Base-by-base conservation (phyloP, 2,113 vertebrate species). In the Athene cunicularia region DNA sequence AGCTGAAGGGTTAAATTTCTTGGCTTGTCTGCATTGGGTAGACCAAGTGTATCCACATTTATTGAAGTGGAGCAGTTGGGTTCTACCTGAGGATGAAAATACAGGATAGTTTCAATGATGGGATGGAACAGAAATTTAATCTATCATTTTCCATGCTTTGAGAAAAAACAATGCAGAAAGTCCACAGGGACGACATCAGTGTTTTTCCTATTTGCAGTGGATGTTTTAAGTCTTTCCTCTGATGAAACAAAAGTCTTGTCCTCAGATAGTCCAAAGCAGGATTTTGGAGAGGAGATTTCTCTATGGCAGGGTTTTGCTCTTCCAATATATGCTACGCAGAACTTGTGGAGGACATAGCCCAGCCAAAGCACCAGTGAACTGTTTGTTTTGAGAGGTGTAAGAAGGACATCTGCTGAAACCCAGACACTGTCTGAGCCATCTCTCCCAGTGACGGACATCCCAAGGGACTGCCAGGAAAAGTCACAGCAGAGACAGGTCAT, bases 241-340 rank as follows among this genome's bases (percentile, higher is more conserved):
- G 37, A 37, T 63, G 30, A 64, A 66, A 43, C 47, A 75, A 80
- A 86, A 79, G 26, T 20, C 24, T 53, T 79, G 8, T 75, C 35
- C 47, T 90, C 21, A 49, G 39, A 41, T 43, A 26, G 11, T 4
- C 55, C 20, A 26, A 52, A 76, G n/a, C 1, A 30, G 39, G 39
- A 39, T 53, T 90, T 70, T 35, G 58, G 30, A 58, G 58, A 76
- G 71, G 52, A 49, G 30, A 41, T 80, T 49, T 27, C 45, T 45
- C 30, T 41, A 2, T 24, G 66, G 16, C n/a, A 52, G 30, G 4
- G 4, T 1, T 73, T 66, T 60, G 32, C 80, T 49, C 16, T 86
- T 83, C 45, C 35, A 32, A 2, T 3, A 5, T 14, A 18, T 4
- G 4, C 35, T 8, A 1, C 0, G 2, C 14, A 70, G 22, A 72